Evolutionary conservation across 1,140 invertebrate genomes (phyloP), one percentile per base, ranked within the genome.

Genomic region (Bombus terrestris): DNA sequence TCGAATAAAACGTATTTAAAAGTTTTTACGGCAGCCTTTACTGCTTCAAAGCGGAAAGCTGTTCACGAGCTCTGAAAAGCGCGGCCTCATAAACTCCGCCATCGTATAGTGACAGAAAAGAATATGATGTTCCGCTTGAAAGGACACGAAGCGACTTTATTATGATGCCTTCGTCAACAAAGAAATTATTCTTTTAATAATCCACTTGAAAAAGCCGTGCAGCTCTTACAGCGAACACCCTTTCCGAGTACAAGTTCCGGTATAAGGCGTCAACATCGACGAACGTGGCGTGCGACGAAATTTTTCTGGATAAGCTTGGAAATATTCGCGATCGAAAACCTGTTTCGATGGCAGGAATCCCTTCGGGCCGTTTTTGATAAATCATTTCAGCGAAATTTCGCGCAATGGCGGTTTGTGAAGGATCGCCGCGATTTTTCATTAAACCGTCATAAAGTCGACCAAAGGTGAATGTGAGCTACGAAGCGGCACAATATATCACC

Each of bases 1-100:
- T 62, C 75, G 75, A 62, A 41, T 77, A 8, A 77, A 77, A 77
- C 53, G 53, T 78, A 78, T 78, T 78, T 78, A 78, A 64, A 78
- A 59, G 57, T 64, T 78, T 78, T 64, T 43, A 78, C n/a, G 59
- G 12, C 37, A 18, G 18, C 15, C 41, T 77, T 77, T 77, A 77
- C 64, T 41, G 57, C 75, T 6, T 28, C 28, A 25, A 39, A 64
- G 37, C 15, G 18, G 4, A 6, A n/a, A 37, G 37, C 15, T 75
- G 32, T 75, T 75, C 37, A 22, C 37, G 41, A 64, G 18, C 15
- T 10, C 9, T 62, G 57, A 32, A 41, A 41, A 39, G 57, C 35
- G 25, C 28, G 3, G 10, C 15, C 75, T 77, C 75, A 1, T 77
- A 77, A 77, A 77, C 41, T 59, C 37, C 25, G 37, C 1, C 57